Evolutionary conservation across 53 echinoderm and acorn worm genomes (phyloP), one percentile per base, ranked within the genome.

Genomic region (Astropecten irregularis): DNA sequence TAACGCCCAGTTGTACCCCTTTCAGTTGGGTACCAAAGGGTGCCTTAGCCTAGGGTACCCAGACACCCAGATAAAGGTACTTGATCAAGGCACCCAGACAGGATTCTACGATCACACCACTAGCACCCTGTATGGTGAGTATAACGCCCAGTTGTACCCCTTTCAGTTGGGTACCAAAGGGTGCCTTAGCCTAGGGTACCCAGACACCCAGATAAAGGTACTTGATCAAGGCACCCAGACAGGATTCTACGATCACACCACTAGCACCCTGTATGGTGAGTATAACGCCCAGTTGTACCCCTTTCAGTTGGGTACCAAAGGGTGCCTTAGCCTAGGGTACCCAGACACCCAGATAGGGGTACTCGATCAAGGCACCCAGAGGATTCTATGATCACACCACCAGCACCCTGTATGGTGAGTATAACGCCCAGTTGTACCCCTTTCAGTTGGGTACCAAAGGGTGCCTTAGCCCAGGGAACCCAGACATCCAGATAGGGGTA

Each of bases 31-130:
- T n/a, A n/a, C n/a, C n/a, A n/a, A n/a, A n/a, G n/a, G n/a, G n/a
- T n/a, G n/a, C n/a, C n/a, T n/a, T n/a, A n/a, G n/a, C n/a, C n/a
- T n/a, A n/a, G n/a, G n/a, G n/a, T n/a, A n/a, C n/a, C n/a, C n/a
- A n/a, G n/a, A n/a, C n/a, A n/a, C n/a, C n/a, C n/a, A n/a, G n/a
- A n/a, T n/a, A n/a, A n/a, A n/a, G n/a, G n/a, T n/a, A n/a, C n/a
- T n/a, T n/a, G n/a, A n/a, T 56, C 86, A 89, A 38, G 93, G 93
- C 29, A 69, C 48, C 26, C 64, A 85, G 36, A 60, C 55, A 0
- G 73, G 74, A 15, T 69, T 69, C 71, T 83, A 83, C 15, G 96
- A 96, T 68, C 96, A 96, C 68, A 93, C 96, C 39, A 91, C 91
- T 1, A 89, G 88, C 39, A 84, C 65, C 22, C 85, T 85, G 10